These are phyloP conservation scores for Xiphophorus couchianus DNA, from an alignment of 2,113 vertebrate genomes.

Conservation along the genomic window DNA sequence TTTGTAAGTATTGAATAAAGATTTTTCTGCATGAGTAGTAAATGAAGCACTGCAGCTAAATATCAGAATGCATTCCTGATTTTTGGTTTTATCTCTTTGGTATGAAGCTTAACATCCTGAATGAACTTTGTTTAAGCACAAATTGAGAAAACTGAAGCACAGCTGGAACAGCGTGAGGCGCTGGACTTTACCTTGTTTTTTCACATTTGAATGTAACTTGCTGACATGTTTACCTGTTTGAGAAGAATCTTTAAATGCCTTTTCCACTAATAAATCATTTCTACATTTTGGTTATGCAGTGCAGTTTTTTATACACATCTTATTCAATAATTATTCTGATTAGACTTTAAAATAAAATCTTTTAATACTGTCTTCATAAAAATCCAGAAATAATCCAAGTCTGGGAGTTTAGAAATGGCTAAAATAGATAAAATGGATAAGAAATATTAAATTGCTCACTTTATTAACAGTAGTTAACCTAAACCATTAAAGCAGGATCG, in stretches of 20 bases:
- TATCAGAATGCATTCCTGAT: conserved; percentile 31
- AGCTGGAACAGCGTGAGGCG: conserved; percentile 35
- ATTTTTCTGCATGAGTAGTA: conserved; percentile 60
- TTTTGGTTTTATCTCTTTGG: conserved; percentile 16
- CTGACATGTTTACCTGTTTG: conserved; percentile 60
- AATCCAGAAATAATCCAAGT: too few species aligned
- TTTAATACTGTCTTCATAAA: too few species aligned
- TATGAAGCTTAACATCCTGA: conserved; percentile 24
- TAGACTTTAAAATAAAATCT: too few species aligned
- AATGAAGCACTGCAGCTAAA: conserved; percentile 4
- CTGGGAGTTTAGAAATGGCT: too few species aligned
- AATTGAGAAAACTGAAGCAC: conserved; percentile 17
- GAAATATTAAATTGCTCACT: too few species aligned
- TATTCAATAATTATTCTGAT: neutral
- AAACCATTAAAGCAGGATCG: too few species aligned
- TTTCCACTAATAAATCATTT: conserved; percentile 78
- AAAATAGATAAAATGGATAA: too few species aligned
- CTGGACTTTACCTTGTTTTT: conserved; percentile 28
- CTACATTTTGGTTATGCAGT: conserved; percentile 43
- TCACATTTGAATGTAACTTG: conserved; percentile 62
- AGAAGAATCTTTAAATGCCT: conserved; percentile 64
- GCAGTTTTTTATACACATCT: neutral
- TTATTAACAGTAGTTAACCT: too few species aligned
- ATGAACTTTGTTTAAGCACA: conserved; percentile 60
- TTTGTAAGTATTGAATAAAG: conserved; percentile 40